These are phyloP conservation scores for Ectemnius lituratus DNA, from an alignment of 2,888 invertebrate species.

Conservation along the genomic window DNA sequence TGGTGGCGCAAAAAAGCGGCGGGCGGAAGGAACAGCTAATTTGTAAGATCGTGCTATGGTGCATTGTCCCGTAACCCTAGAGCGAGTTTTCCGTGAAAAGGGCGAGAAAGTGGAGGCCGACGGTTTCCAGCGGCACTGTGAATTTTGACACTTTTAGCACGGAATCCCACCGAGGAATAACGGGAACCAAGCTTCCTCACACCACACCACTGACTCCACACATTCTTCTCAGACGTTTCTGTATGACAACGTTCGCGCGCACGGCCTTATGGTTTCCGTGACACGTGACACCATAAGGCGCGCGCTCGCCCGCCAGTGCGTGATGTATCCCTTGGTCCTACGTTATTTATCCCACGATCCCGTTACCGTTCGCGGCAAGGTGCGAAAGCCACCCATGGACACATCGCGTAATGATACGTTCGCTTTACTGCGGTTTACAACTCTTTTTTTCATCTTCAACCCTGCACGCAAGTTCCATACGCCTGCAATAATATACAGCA, in stretches of 20 bases:
- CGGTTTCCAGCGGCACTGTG: conserved; percentile 36
- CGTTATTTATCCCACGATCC: conserved; percentile 52
- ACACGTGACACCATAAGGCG: conserved; percentile 59
- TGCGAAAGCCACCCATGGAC: conserved; percentile 41
- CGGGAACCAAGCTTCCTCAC: conserved; percentile 32
- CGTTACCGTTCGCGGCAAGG: conserved; percentile 51
- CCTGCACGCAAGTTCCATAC: too few species aligned
- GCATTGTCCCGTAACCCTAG: conserved; percentile 1
- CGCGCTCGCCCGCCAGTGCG: conserved; percentile 7
- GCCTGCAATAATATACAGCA: too few species aligned
- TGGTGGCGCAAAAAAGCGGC: not conserved
- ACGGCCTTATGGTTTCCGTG: conserved; percentile 57
- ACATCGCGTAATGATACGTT: conserved; percentile 44
- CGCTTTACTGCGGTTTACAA: conserved; percentile 22
- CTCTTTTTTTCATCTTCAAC: not conserved
- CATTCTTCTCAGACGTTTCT: too few species aligned
- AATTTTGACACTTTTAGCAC: conserved; percentile 43
- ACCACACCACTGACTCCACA: conserved; percentile 8
- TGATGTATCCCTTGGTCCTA: conserved; percentile 50
- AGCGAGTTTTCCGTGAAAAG: conserved; percentile 20
- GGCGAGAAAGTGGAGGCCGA: not conserved
- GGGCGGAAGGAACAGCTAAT: conserved; percentile 22
- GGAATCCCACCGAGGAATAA: conserved; percentile 32
- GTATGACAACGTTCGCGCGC: not conserved
- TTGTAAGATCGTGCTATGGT: conserved; percentile 19